phyloP scores from a whole-genome alignment of 2,888 invertebrate species.

The Lycia hirtaria region DNA sequence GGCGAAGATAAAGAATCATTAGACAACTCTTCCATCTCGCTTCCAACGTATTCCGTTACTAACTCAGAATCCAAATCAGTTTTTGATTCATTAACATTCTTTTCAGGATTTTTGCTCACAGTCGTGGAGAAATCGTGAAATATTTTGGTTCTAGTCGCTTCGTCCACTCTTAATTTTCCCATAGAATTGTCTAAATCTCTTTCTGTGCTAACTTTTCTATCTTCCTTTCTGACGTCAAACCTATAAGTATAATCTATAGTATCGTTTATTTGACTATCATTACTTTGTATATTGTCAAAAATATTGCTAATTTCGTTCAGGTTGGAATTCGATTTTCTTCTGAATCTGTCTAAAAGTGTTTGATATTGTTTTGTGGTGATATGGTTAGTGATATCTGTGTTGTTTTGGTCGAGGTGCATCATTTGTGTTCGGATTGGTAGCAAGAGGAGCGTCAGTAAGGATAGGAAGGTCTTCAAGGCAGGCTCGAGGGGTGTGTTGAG shows the following conservation, averaged over 20 bases:
- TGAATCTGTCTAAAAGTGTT: constrained; percentile 64
- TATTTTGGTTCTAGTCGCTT: constrained; percentile 68
- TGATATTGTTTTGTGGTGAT: constrained; percentile 60
- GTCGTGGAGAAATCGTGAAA: constrained; percentile 76
- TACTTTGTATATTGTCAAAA: constrained; percentile 2
- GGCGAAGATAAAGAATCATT: constrained; percentile 27
- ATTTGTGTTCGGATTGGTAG: constrained; percentile 65
- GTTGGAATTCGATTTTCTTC: constrained; percentile 49
- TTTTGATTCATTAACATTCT: constrained; percentile 17
- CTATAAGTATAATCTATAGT: constrained; percentile 36
- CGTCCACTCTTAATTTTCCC: constrained; percentile 72
- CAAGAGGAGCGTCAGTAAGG: constrained; percentile 54
- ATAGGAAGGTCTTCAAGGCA: constrained; percentile 62
- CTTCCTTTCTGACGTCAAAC: constrained; percentile 11
- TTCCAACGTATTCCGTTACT: constrained; percentile 21
- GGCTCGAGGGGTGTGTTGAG: constrained; percentile 69
- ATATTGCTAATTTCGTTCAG: constrained; percentile 3
- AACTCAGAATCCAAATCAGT: constrained; percentile 17
- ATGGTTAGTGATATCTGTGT: constrained; percentile 32
- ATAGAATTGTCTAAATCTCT: constrained; percentile 56
- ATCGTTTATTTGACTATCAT: constrained; percentile 20
- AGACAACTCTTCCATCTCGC: constrained; percentile 24
- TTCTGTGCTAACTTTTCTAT: constrained; percentile 20
- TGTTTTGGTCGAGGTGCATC: constrained; percentile 37
- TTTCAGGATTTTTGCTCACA: constrained; percentile 59